Evolutionary conservation across 2,888 invertebrate species (phyloP), one percentile per base, ranked within the genome.

Genomic region (Acrobasis suavella): DNA sequence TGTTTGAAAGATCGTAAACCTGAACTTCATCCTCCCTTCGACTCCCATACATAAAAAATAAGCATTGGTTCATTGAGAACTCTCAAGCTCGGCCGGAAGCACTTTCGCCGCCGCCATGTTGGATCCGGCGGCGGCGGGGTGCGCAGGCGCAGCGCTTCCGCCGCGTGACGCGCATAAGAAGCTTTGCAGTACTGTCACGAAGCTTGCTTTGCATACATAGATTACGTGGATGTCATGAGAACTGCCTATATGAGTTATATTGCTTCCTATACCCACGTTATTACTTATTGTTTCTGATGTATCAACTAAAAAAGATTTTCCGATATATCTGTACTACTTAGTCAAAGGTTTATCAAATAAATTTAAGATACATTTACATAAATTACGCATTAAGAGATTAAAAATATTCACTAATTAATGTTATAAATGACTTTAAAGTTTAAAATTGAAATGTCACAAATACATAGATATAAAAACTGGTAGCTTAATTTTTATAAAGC

Each of bases 61-160:
- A 82, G 77, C 78, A 76, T 74, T 75, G 81, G 76, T 88, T 86
- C 87, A 90, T 89, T 88, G 86, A 89, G 84, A 86, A 82, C 82
- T 84, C 80, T 83, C 81, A 83, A 87, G 83, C 80, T 80, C 74
- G 75, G 77, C 82, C 92, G 92, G 92, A 92, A 91, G 87, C 88
- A 91, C 92, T 91, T 91, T 91, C 89, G 90, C 91, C 88, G 83
- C 80, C 78, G 92, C 91, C 91, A 91, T 91, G 75, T 88, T 91
- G 91, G 89, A 91, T 91, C 91, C 91, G 91, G 90, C 86, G 91
- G 90, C 86, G 81, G 76, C 84, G 84, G 81, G 74, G 72, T 75
- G 83, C 87, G 89, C 91, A 77, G 78, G 88, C 91, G 85, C 90
- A 87, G 86, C 77, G 76, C 86, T 90, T 91, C 91, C 91, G 89